A percentile compares a stretch with the other conserved stretches of the same genome.
Evolutionary conservation across 2,113 vertebrate genomes (phyloP).

Genomic region (Lynx canadensis): DNA sequence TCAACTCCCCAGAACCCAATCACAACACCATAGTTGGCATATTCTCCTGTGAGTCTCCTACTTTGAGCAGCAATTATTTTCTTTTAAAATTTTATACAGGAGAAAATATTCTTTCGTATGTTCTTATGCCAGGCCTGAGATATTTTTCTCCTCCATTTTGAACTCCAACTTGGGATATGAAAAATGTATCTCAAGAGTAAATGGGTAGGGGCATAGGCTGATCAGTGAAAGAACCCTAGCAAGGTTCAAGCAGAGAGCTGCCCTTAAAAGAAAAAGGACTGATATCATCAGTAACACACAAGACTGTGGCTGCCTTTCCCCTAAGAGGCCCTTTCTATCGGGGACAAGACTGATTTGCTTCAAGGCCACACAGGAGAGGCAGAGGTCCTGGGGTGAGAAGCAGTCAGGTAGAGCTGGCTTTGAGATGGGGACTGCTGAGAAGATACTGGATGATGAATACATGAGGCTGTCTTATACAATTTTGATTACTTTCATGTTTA

Average conservation of each 20-base stretch:
- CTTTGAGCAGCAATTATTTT: background rate
- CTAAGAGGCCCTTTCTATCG: background rate
- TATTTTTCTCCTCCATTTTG: background rate
- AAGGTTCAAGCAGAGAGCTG: background rate
- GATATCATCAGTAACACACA: background rate
- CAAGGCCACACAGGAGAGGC: background rate
- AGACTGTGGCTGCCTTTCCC: background rate
- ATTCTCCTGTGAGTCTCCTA: background rate
- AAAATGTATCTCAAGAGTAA: background rate
- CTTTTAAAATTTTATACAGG: background rate
- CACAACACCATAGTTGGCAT: background rate
- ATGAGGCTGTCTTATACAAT: background rate
- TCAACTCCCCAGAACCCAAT: background rate
- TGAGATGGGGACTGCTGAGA: background rate
- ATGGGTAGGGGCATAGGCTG: background rate
- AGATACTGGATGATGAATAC: background rate
- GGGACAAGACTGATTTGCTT: background rate
- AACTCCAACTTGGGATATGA: background rate
- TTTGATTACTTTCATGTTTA: background rate
- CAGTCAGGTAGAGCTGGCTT: background rate
- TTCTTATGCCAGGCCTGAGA: background rate
- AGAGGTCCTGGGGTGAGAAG: background rate
- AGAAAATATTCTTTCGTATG: background rate
- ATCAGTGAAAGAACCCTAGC: background rate
- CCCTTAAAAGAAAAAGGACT: background rate